A percentile compares a stretch with the other conserved stretches of the same genome.
phyloP scores from a whole-genome alignment of 2,113 vertebrate species.

The Vanacampus margaritifer region DNA sequence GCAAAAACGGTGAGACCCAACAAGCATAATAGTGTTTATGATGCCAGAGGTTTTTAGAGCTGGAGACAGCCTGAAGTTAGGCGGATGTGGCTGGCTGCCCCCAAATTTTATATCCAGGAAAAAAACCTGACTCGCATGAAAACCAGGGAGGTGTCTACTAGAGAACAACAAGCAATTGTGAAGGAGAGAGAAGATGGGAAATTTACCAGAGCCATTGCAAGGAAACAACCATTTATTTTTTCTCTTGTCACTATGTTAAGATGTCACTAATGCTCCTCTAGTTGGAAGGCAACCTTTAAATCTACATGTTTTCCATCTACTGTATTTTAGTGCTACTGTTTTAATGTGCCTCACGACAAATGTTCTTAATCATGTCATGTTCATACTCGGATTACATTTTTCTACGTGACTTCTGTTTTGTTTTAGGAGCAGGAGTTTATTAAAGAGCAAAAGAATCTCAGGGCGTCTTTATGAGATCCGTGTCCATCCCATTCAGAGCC shows the following conservation, averaged over 20 bases:
- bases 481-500: slow-evolving; percentile 74
- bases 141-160: neutral
- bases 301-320: no score
- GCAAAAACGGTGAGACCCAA: no score
- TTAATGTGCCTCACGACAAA: neutral
- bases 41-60: neutral
- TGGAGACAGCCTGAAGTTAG: slow-evolving; percentile 32
- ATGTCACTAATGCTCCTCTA: slow-evolving; percentile 4
- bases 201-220: no score
- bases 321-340: slow-evolving; percentile 11
- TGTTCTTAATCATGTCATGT: neutral
- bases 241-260: no score
- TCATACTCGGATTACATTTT: neutral
- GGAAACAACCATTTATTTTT: no score
- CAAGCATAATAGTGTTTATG: neutral
- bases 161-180: neutral
- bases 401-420: slow-evolving; percentile 19
- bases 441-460: slow-evolving; percentile 88
- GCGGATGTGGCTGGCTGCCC: slow-evolving; percentile 30
- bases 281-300: slow-evolving; percentile 6
- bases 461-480: slow-evolving; percentile 85
- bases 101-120: neutral
- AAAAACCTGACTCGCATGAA: neutral
- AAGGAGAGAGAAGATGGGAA: no score
- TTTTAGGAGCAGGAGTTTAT: slow-evolving; percentile 85